A percentile compares a stretch with the other conserved stretches of the same genome.
These are phyloP conservation scores for Apostichopus japonicus DNA, from an alignment of 35 echinoderm and acorn worm genomes.

Conservation along the genomic window DNA sequence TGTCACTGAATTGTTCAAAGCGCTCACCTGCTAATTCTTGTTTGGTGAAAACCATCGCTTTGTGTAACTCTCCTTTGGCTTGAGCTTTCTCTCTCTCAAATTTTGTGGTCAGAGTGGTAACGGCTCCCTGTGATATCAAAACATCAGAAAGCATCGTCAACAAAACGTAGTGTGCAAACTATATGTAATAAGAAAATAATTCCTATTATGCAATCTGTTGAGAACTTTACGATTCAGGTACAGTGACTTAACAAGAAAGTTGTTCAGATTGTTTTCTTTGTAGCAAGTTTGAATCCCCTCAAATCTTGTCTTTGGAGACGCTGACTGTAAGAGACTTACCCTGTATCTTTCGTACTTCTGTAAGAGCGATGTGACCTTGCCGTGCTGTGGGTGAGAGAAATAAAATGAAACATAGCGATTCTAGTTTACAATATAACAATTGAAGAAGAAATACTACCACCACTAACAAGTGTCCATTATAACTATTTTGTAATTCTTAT, in stretches of 20 bases:
- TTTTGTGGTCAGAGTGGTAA: slow-evolving; percentile 82
- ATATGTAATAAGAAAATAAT: no score
- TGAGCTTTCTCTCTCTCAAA: slow-evolving; percentile 85
- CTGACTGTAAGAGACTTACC: slow-evolving; percentile 58
- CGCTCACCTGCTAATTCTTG: slow-evolving; percentile 76
- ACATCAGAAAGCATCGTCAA: neutral
- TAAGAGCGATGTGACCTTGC: slow-evolving; percentile 85
- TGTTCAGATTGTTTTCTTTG: no score
- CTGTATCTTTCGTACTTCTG: slow-evolving; percentile 98
- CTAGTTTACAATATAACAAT: neutral
- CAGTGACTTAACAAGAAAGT: no score
- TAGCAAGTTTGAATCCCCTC: no score
- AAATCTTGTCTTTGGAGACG: no score
- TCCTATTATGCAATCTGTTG: no score
- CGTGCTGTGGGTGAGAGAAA: slow-evolving; percentile 72
- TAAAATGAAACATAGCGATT: neutral
- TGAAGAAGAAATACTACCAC: neutral
- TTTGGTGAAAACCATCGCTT: slow-evolving; percentile 49
- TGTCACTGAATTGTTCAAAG: no score
- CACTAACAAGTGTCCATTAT: neutral
- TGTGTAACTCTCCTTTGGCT: slow-evolving; percentile 66
- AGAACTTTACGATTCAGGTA: no score
- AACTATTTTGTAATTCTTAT: no score
- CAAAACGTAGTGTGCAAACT: no score
- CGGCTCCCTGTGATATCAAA: slow-evolving; percentile 73